These are phyloP conservation scores for Boulengeromyrus knoepffleri DNA, from an alignment of 2,113 vertebrate genomes.

Conservation along the genomic window DNA sequence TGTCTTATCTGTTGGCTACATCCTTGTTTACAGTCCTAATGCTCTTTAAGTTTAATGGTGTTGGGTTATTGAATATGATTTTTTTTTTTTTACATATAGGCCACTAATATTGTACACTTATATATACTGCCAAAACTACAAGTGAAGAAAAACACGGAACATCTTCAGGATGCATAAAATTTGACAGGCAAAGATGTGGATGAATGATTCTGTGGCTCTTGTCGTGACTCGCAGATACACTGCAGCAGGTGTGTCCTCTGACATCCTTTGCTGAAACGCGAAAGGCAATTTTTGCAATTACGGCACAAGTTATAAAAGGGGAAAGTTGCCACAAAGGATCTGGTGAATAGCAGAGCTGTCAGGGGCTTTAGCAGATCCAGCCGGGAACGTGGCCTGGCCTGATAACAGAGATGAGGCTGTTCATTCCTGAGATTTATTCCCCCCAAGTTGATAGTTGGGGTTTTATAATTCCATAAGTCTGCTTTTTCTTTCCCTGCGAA, in stretches of 20 bases:
- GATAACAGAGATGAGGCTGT: not conserved
- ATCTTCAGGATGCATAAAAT: not conserved
- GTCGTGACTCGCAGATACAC: not conserved
- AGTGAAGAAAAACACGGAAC: not conserved
- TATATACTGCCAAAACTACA: not conserved
- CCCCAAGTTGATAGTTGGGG: not conserved
- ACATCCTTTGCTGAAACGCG: not conserved
- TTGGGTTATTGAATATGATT: not conserved
- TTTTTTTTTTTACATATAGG: not conserved
- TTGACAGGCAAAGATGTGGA: not conserved
- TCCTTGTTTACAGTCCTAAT: not conserved
- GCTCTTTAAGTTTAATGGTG: not conserved
- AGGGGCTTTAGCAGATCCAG: too few relatives aligned
- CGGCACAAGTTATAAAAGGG: not conserved
- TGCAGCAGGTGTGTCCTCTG: not conserved
- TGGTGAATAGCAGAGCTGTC: not conserved
- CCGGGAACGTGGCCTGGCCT: not conserved
- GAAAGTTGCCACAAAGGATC: not conserved
- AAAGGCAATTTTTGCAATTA: not conserved
- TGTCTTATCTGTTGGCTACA: not conserved
- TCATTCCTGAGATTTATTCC: conserved; percentile 1
- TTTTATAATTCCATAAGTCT: not conserved
- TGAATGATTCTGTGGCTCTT: not conserved
- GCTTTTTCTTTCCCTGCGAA: not conserved
- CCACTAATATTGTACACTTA: not conserved